Conservation (phyloP, 1,140 invertebrate species). For the Sesamia nonagrioides region DNA sequence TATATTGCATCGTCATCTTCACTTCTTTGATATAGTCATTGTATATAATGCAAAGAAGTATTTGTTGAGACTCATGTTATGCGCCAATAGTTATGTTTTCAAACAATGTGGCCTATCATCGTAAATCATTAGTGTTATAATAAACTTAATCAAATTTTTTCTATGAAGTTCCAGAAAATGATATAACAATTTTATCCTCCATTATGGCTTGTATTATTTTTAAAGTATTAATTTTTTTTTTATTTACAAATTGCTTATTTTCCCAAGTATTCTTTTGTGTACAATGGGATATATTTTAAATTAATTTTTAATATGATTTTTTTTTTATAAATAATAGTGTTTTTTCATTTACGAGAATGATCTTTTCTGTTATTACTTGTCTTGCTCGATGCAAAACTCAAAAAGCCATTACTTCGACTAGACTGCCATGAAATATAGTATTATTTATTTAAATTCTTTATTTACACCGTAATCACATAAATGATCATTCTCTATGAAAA, state of each 20-base stretch:
- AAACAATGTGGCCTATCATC: constrained; percentile 80
- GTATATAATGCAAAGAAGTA: constrained; percentile 83
- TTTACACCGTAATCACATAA: constrained; percentile 34
- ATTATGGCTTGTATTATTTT: constrained; percentile 75
- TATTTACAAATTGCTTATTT: constrained; percentile 51
- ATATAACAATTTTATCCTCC: constrained; percentile 76
- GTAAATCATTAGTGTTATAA: constrained; percentile 69
- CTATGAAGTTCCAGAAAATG: constrained; percentile 72
- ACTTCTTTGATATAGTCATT: constrained; percentile 82
- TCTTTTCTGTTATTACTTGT: constrained; percentile 37
- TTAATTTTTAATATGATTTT: constrained; percentile 21
- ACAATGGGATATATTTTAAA: constrained; percentile 39
- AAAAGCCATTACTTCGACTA: constrained; percentile 41
- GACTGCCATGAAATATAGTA: constrained; percentile 47
- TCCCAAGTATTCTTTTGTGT: constrained; percentile 36
- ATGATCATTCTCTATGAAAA: constrained; percentile 66
- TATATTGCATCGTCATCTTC: constrained; percentile 73
- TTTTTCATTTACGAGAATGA: constrained; percentile 47
- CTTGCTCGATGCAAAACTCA: constrained; percentile 24
- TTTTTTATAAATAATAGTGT: constrained; percentile 40
- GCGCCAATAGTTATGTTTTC: constrained; percentile 69
- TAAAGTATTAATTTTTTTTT: constrained; percentile 70
- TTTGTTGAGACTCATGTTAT: constrained; percentile 73
- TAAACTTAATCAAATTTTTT: constrained; percentile 69
- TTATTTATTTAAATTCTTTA: constrained; percentile 55